Evolutionary conservation across 2,797 vertebrate species (phyloP), one percentile per base, ranked within the genome.

Genomic region (Spinibarbus caldwelli): DNA sequence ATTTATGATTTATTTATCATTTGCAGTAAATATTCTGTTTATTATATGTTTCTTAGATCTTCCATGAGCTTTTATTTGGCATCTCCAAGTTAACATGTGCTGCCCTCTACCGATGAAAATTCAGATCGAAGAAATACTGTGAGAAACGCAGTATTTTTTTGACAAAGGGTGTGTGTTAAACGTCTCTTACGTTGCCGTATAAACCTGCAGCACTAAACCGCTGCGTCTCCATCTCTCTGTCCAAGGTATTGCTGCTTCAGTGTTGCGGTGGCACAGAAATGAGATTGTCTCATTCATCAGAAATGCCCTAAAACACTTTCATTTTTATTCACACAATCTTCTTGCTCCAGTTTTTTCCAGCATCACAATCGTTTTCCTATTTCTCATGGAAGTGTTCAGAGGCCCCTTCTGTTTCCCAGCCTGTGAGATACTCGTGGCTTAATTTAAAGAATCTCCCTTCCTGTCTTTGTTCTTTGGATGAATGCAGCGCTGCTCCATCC

Each of bases 401-500:
- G 75, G 41, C 83, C 73, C 26, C 70, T 78, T 87, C 83, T 49
- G 41, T 67, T 81, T n/a, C 47, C n/a, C 87, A 67, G 84, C 57
- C 54, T 47, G 19, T 21, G 49, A 47, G 77, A 80, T 80, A 59
- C 29, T 73, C 1, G 2, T 21, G 15, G 54, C 67, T 81, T 80
- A 75, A 62, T 88, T 89, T 87, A 67, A 23, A 71, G 41, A 19
- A 43, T 15, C 84, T 86, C 78, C 83, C 90, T 91, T 90, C 90
- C 90, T 90, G 76, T 57, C 88, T 89, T 89, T 91, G 90, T 91
- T 86, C 62, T 15, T 19, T 11, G 41, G 43, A 87, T 90, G 87
- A 89, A 87, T 88, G 88, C 70, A 62, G 54, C 64, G 54, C 68
- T 4, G 82, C 87, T 88, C 62, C 80, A 67, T 87, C 86, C 85